Base-by-base conservation (phyloP, 2,113 vertebrate genomes). In the Aleadryas rufinucha region DNA sequence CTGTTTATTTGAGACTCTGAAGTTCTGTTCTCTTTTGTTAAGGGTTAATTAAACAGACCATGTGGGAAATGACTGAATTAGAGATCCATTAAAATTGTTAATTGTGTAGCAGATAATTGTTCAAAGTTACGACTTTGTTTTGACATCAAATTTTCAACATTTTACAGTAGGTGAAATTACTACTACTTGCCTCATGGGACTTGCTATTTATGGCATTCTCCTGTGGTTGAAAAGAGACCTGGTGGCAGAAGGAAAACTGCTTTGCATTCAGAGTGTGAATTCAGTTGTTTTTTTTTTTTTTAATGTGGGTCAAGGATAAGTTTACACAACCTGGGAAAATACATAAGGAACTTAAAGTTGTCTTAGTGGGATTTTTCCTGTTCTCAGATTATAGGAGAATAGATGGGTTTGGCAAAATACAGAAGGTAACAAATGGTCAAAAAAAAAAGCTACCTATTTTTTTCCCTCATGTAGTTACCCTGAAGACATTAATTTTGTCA, bases 11-110 rank as follows among this genome's bases (percentile, higher is more conserved):
- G 74, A 91, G 66, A 49, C 61, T 76, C 30, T 72, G 41, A 88
- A 88, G 53, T 42, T 17, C 39, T 82, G 45, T 11, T 85, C 41
- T 69, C 45, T 50, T 91, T 78, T 52, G 26, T 64, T 93, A 90
- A 85, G 92, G 85, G 92, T 90, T 95, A 97, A 95, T 93, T 93
- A 66, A 95, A 61, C 9, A 83, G n/a, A 44, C 10, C 89, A 76
- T 33, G 50, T 57, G 89, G 87, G 74, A 94, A 90, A 95, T 89
- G 21, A 83, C 63, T 72, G 37, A 84, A 94, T 81, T 82, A 92
- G 57, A 93, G 45, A 76, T 79, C 63, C 30, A 79, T 91, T 96
- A 91, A 91, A 87, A 61, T 31, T 53, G 6, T 49, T 89, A 96
- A 94, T 91, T 95, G 53, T 69, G 27, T 17, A 76, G 65, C 47